Percentiles rank a stretch among this genome's conserved stretches.
phyloP scores from a whole-genome alignment of 1,140 invertebrate species.

The Calephelis nemesis region DNA sequence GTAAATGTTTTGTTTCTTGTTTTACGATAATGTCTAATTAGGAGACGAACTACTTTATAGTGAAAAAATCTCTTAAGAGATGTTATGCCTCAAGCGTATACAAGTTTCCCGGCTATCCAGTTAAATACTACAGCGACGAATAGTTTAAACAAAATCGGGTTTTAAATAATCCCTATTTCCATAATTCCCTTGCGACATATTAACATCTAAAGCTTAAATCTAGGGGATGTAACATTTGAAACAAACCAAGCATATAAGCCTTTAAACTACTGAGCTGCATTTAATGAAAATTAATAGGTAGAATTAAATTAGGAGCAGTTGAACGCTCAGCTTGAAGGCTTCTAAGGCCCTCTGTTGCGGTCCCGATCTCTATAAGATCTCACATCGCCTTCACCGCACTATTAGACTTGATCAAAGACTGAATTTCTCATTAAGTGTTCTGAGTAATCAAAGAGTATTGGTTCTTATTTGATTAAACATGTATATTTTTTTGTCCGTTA shows the following conservation, averaged over 20 bases:
- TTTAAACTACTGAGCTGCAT: slow-evolving; percentile 12
- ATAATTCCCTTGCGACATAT: background rate
- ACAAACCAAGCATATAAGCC: background rate
- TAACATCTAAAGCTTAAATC: background rate
- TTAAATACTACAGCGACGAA: too few relatives aligned
- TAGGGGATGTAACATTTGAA: background rate
- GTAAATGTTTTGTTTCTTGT: too few relatives aligned
- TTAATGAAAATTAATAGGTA: slow-evolving; percentile 13
- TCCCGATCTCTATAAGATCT: slow-evolving; percentile 14
- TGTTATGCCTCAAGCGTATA: too few relatives aligned
- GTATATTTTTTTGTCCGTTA: too few relatives aligned
- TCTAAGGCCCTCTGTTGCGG: background rate
- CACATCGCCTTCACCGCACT: slow-evolving; percentile 6
- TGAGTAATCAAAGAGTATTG: slow-evolving; percentile 9
- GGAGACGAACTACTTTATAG: too few relatives aligned
- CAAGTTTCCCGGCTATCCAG: too few relatives aligned
- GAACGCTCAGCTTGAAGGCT: slow-evolving; percentile 7
- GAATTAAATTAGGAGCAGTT: slow-evolving; percentile 11
- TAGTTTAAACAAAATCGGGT: too few relatives aligned
- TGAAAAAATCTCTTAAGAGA: too few relatives aligned
- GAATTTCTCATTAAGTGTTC: slow-evolving; percentile 15
- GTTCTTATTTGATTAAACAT: background rate
- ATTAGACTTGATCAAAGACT: slow-evolving; percentile 17
- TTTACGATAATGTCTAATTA: too few relatives aligned
- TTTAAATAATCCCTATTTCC: too few relatives aligned